A percentile compares a stretch with the other conserved stretches of the same genome.
Evolutionary conservation across 1,140 invertebrate species (phyloP).

Genomic region (Pseudachorutes palmiensis): DNA sequence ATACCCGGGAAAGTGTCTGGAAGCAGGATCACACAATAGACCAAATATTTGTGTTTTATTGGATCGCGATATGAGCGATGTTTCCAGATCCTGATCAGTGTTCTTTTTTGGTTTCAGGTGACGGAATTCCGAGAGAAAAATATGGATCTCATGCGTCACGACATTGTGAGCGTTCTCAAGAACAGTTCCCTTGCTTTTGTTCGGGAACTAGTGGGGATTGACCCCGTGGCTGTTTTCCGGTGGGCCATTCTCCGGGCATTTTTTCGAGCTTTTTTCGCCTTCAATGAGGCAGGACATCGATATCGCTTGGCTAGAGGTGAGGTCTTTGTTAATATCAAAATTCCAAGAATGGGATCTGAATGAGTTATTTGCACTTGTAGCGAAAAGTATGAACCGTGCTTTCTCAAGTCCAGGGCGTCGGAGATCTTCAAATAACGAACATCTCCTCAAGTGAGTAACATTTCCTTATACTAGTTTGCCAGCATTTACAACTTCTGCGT

Average conservation of each 20-base stretch:
- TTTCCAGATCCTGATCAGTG: no score
- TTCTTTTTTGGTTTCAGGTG: constrained; percentile 49
- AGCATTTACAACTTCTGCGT: background rate
- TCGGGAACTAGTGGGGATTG: constrained; percentile 81
- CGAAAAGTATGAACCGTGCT: constrained; percentile 29
- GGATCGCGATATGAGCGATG: no score
- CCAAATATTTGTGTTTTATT: no score
- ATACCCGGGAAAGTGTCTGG: no score
- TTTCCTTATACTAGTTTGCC: background rate
- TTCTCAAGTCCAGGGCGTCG: constrained; percentile 32
- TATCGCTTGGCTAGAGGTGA: constrained; percentile 57
- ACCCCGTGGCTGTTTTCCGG: constrained; percentile 87
- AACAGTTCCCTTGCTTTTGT: constrained; percentile 88
- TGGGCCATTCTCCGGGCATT: constrained; percentile 90
- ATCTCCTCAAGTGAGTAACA: constrained; percentile 35
- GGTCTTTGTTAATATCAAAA: constrained; percentile 14
- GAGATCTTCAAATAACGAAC: constrained; percentile 34
- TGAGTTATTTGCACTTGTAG: constrained; percentile 15
- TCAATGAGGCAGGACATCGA: constrained; percentile 69
- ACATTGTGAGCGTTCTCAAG: constrained; percentile 86
- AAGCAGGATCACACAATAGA: no score
- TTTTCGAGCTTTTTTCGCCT: constrained; percentile 84
- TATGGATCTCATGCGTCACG: constrained; percentile 84
- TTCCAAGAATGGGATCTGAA: background rate
- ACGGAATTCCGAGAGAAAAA: constrained; percentile 93